Conservation (phyloP, 2,888 invertebrate genomes). For the Balanococcus diminutus region DNA sequence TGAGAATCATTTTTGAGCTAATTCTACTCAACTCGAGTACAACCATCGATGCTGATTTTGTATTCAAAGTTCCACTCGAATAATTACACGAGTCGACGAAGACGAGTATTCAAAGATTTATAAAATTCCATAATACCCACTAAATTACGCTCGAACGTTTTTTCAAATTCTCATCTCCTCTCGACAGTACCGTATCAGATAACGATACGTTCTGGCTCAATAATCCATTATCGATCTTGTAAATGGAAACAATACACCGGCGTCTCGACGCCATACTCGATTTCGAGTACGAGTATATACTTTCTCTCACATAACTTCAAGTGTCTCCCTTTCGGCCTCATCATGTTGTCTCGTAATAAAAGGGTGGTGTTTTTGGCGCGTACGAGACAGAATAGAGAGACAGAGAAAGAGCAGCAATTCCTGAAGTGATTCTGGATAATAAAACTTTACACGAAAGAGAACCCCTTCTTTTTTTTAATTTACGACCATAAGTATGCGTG, state of each 20-base stretch:
- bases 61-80: not conserved
- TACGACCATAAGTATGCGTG: not conserved
- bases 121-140: not conserved
- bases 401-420: not conserved
- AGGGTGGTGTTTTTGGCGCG: not conserved
- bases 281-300: not conserved
- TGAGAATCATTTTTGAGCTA: not conserved
- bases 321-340: too few relatives aligned
- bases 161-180: not conserved
- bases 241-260: not conserved
- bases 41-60: not conserved
- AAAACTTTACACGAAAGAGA: not conserved
- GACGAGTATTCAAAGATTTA: not conserved
- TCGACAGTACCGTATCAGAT: not conserved
- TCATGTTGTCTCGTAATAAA: not conserved
- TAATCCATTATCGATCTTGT: not conserved
- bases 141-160: not conserved
- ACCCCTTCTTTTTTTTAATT: not conserved
- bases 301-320: not conserved
- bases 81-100: not conserved
- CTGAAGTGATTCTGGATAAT: not conserved
- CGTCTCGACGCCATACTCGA: slow-evolving; percentile 4
- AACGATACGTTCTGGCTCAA: not conserved
- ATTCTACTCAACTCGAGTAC: not conserved
- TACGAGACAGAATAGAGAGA: not conserved